Evolutionary conservation across 2,797 vertebrate species (phyloP), one percentile per base, ranked within the genome.

Genomic region (Sphenopsis melanotis): DNA sequence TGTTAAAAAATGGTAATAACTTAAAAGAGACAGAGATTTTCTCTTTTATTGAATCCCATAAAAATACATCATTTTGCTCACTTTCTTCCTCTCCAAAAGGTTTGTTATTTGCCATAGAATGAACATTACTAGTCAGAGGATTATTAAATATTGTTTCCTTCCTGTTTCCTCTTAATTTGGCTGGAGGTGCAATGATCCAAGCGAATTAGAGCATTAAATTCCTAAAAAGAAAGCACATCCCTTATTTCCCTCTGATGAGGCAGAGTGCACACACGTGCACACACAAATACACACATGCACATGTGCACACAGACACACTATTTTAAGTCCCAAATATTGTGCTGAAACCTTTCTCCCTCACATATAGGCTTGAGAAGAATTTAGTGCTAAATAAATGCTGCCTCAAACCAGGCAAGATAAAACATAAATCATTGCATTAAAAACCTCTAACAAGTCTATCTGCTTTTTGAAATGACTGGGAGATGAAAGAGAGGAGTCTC

Each of bases 361-460:
- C 86, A 95, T 92, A 91, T 76, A 97, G 68, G 83, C 96, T 97
- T 83, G 94, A 95, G 94, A 97, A 97, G 96, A 98, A 98, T 97
- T 97, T 97, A 97, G 97, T 97, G 91, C 98, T 98, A 98, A 98
- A 98, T 98, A 98, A 98, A 98, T 97, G 97, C 97, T 97, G 97
- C 98, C 97, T 98, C 94, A 77, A 98, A 98, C 96, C 97, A 96
- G 91, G 97, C 96, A 97, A 98, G 97, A 98, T 98, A 98, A 98
- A 98, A 98, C 98, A 98, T 98, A 98, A 98, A 98, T 98, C 98
- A 98, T 97, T 98, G 97, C 97, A 98, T 98, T 98, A 98, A 98
- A 98, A 98, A 97, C 97, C 97, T 97, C 96, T 98, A 98, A 98
- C 98, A 98, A 98, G 97, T 98, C 98, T 98, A 97, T 98, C 98